These are phyloP conservation scores for Ips typographus DNA, from an alignment of 1,140 invertebrate species.

Conservation along the genomic window DNA sequence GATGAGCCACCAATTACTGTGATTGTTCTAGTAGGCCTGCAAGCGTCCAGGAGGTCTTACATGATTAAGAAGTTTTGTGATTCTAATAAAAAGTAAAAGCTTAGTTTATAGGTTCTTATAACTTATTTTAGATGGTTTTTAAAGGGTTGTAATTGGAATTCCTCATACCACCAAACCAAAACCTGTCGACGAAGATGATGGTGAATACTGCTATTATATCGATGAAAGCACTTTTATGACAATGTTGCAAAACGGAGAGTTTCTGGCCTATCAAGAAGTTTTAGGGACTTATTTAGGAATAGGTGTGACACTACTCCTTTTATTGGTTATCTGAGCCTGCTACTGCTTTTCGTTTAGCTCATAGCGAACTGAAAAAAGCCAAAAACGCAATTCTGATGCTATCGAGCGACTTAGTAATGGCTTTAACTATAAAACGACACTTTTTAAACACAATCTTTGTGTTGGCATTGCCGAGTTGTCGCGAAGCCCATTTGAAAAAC, in stretches of 20 bases:
- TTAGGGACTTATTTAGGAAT: conserved; percentile 41
- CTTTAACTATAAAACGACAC: conserved; percentile 15
- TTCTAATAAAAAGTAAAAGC: conserved; percentile 14
- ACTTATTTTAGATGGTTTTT: conserved; percentile 1
- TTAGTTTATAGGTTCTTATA: neutral
- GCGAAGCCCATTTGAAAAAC: neutral
- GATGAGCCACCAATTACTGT: conserved; percentile 35
- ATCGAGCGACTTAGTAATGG: conserved; percentile 12
- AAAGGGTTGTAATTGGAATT: conserved; percentile 32
- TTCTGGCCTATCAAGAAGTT: conserved; percentile 38
- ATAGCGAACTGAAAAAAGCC: conserved; percentile 22
- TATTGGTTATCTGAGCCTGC: neutral
- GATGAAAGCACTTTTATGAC: conserved; percentile 28
- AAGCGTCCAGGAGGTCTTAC: conserved; percentile 29
- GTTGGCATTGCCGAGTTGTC: conserved; percentile 15
- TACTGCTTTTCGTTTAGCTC: conserved; percentile 12
- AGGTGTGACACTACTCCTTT: conserved; percentile 19
- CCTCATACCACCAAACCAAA: conserved; percentile 39
- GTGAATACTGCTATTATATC: conserved; percentile 40
- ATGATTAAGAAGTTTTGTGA: conserved; percentile 33
- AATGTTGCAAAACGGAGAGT: conserved; percentile 40
- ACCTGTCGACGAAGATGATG: conserved; percentile 33
- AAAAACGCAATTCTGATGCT: conserved; percentile 17
- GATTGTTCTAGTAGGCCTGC: conserved; percentile 42
- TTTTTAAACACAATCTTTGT: conserved; percentile 27